Conservation (phyloP, 1,140 invertebrate genomes). For the Archivesica marissinica region DNA sequence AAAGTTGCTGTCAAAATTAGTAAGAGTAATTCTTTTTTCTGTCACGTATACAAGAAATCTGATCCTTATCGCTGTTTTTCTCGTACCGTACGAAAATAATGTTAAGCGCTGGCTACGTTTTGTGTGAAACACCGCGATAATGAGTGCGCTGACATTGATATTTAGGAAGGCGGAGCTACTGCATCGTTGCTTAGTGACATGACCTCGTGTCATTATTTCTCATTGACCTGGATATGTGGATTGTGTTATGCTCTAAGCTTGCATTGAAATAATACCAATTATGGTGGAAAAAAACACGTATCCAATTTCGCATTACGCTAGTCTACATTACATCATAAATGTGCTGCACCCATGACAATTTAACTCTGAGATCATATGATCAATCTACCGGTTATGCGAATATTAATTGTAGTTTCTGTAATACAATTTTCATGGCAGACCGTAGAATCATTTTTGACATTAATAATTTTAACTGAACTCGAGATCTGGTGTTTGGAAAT, state of each 20-base stretch:
- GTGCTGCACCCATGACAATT: conserved; percentile 43
- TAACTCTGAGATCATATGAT: conserved; percentile 12
- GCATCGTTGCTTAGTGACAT: conserved; percentile 36
- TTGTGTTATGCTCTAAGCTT: conserved; percentile 31
- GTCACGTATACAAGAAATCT: background rate
- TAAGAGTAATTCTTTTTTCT: background rate
- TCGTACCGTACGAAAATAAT: background rate
- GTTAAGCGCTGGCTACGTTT: background rate
- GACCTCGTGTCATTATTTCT: conserved; percentile 15
- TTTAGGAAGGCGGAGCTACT: conserved; percentile 19
- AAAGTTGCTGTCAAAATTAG: background rate
- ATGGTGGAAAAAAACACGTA: conserved; percentile 6
- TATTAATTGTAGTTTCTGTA: conserved; percentile 1
- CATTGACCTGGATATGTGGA: conserved; percentile 51
- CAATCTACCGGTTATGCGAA: background rate
- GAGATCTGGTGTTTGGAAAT: too few species aligned
- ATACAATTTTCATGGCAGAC: conserved; percentile 22
- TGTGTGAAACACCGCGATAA: background rate
- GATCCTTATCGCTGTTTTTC: background rate
- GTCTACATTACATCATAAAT: conserved; percentile 46
- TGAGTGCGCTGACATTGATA: background rate
- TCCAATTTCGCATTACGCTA: conserved; percentile 28
- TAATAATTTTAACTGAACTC: too few species aligned
- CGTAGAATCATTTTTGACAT: background rate
- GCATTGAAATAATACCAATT: conserved; percentile 34